These are phyloP conservation scores for Poecilus cupreus DNA, from an alignment of 2,888 invertebrate species.

Conservation along the genomic window DNA sequence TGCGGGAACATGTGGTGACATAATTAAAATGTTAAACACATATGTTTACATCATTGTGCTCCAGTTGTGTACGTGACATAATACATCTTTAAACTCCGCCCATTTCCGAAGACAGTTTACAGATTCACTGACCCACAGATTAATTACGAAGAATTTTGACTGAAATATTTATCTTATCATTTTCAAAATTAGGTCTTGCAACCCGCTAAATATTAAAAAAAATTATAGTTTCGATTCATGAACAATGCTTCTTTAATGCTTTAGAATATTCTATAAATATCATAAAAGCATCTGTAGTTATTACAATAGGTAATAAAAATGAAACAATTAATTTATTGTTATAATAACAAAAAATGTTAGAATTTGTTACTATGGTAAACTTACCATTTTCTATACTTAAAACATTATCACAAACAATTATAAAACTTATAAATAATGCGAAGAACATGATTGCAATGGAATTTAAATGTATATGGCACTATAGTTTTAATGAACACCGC, in stretches of 20 bases:
- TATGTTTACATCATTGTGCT: constrained; percentile 50
- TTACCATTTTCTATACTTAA: constrained; percentile 49
- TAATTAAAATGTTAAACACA: constrained; percentile 42
- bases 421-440: constrained; percentile 47
- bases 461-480: constrained; percentile 50
- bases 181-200: constrained; percentile 14
- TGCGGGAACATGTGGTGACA: constrained; percentile 44
- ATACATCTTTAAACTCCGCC: constrained; percentile 41
- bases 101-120: constrained; percentile 36
- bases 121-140: constrained; percentile 37
- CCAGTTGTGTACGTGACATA: constrained; percentile 50
- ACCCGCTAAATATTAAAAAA: neutral
- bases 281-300: neutral
- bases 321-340: neutral
- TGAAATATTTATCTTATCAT: constrained; percentile 41
- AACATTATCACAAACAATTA: constrained; percentile 53
- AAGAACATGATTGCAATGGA: constrained; percentile 45
- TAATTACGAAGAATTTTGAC: constrained; percentile 25
- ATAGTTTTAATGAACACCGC: constrained; percentile 37
- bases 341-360: neutral
- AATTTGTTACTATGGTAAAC: neutral
- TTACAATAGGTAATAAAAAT: neutral
- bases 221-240: neutral
- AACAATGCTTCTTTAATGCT: neutral
- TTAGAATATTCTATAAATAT: neutral